Evolutionary conservation across 2,888 invertebrate genomes (phyloP), one percentile per base, ranked within the genome.

Genomic region (Anoncus sp.): DNA sequence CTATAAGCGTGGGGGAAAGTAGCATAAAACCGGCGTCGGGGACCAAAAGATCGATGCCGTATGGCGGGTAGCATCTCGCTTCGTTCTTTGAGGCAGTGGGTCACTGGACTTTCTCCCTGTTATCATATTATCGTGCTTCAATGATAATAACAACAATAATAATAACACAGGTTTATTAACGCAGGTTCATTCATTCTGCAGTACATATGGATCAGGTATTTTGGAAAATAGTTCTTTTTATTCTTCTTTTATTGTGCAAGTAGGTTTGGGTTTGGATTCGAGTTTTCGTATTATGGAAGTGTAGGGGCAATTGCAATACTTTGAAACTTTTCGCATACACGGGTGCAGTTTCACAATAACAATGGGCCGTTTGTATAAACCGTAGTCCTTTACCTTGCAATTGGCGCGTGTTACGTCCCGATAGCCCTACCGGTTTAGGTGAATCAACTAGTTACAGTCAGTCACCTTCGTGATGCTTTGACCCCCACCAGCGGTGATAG

Each of bases 1-100:
- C 2, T 49, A 49, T 24, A n/a, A 35, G 12, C 35, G 38, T 55
- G 63, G 24, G 69, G 53, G 63, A 31, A 20, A 67, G 63, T 62
- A 59, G 67, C 63, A 73, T 73, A 63, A 65, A 77, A 73, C 67
- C 24, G 40, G 51, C 76, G 76, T 51, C 73, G 67, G 51, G 67
- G 62, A 69, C 67, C 57, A 47, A 65, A 70, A 74, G 74, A 77
- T 77, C 77, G 77, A 77, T 77, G 77, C 74, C 74, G 77, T 65
- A 47, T 53, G 59, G 69, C 69, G 60, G 57, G 65, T 74, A 60
- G 35, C 47, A 69, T 51, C 47, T 38, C 75, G 71, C 66, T 66
- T 71, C 31, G 62, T 71, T 71, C 75, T 75, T 53, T 60, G 66
- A 66, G 78, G 66, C 78, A 78, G 55, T 78, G 70, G 78, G 78